phyloP scores from a whole-genome alignment of 2,888 invertebrate species.

The Lepidocyrtinus sp. region DNA sequence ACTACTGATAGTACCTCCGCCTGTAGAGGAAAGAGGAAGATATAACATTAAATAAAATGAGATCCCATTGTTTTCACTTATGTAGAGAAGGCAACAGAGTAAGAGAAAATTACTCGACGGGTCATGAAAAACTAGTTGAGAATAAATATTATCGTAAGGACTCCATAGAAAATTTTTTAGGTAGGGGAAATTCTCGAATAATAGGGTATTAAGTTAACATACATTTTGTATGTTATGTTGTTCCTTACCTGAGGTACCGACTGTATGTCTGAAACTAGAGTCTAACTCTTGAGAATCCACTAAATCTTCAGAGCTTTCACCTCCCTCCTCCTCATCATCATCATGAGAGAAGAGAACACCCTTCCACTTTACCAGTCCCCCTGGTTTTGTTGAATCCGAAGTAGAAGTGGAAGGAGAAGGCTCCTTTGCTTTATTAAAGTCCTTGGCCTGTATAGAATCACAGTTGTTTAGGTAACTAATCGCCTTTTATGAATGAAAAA shows the following conservation, averaged over 20 bases:
- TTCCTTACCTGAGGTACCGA: slow-evolving; percentile 55
- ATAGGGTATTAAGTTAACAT: too few species aligned
- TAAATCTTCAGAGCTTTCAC: slow-evolving; percentile 60
- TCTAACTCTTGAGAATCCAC: slow-evolving; percentile 56
- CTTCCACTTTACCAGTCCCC: slow-evolving; percentile 83
- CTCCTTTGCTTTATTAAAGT: slow-evolving; percentile 39
- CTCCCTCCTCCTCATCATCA: slow-evolving; percentile 74
- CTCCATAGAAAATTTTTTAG: background rate
- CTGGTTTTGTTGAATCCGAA: slow-evolving; percentile 52
- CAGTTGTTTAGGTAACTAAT: too few species aligned
- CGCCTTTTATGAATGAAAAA: too few species aligned
- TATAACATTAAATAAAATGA: slow-evolving; percentile 54
- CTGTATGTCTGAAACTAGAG: slow-evolving; percentile 49
- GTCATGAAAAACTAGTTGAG: background rate
- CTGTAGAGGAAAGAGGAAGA: slow-evolving; percentile 12
- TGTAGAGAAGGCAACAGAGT: slow-evolving; percentile 18
- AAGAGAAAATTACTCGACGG: slow-evolving; percentile 37
- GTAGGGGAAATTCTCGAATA: too few species aligned
- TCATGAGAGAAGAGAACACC: slow-evolving; percentile 82
- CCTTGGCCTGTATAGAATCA: slow-evolving; percentile 15
- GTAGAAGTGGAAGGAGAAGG: slow-evolving; percentile 54
- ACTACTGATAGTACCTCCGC: slow-evolving; percentile 57
- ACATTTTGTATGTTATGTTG: background rate
- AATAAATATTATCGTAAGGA: background rate
- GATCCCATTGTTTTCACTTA: slow-evolving; percentile 53